phyloP scores from a whole-genome alignment of 2,113 vertebrate species.

The Urocynchramus pylzowi region DNA sequence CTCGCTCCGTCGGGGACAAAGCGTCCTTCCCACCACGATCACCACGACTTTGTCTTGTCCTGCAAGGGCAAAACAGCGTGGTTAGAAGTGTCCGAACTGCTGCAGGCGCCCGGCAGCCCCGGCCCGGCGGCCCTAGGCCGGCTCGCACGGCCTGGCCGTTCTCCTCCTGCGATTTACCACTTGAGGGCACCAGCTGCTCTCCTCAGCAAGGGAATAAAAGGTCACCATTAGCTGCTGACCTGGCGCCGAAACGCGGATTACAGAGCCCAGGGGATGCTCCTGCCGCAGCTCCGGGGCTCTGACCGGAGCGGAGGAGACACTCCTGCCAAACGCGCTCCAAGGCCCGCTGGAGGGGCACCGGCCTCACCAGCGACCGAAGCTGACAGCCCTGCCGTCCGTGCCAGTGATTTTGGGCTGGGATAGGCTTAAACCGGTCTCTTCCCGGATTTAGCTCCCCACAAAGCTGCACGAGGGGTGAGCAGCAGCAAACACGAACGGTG shows the following conservation, averaged over 20 bases:
- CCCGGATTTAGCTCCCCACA: not conserved
- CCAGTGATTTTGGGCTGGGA: not conserved
- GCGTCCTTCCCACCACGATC: not conserved
- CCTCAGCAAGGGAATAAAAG: slow-evolving; percentile 49
- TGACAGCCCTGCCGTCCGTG: not conserved
- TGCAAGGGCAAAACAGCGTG: not conserved
- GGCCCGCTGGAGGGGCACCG: not conserved
- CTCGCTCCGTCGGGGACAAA: not conserved
- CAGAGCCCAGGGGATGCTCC: not conserved
- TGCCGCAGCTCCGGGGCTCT: not conserved
- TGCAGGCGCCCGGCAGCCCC: fast-evolving
- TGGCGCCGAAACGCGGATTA: fast-evolving
- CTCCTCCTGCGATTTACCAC: slow-evolving; percentile 34
- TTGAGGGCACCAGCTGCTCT: slow-evolving; percentile 62
- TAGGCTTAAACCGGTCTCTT: not conserved
- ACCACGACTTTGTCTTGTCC: slow-evolving; percentile 2
- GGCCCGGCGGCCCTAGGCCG: not conserved
- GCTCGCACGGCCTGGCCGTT: not conserved
- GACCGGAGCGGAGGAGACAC: too few relatives aligned
- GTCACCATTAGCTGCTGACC: slow-evolving; percentile 27
- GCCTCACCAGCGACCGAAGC: not conserved
- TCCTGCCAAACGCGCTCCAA: not conserved
- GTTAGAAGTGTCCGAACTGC: not conserved
- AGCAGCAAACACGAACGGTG: not conserved
- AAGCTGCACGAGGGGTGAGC: fast-evolving